Percentiles rank a stretch among this genome's conserved stretches.
Conservation (phyloP, 2,888 invertebrate species). For the Heliothis peltigera region DNA sequence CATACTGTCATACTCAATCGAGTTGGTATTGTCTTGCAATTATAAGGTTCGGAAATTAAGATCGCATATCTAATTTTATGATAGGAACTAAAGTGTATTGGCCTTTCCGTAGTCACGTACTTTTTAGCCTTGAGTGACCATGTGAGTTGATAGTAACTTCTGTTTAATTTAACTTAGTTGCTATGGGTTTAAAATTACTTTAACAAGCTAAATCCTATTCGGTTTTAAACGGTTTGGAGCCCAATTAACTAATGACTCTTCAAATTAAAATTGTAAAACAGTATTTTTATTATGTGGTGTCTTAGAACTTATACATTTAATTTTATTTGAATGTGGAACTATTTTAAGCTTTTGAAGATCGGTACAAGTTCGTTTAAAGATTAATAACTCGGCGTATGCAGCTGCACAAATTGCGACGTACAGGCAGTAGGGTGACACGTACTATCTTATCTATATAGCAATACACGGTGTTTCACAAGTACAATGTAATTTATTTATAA, state of each 20-base stretch:
- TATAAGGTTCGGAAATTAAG: constrained; percentile 31
- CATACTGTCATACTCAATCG: constrained; percentile 28
- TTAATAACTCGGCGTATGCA: not conserved
- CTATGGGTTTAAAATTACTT: constrained; percentile 5
- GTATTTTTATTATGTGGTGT: constrained; percentile 9
- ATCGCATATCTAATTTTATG: constrained; percentile 39
- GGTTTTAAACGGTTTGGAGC: constrained; percentile 25
- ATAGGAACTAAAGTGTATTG: constrained; percentile 22
- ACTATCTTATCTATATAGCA: too few species aligned
- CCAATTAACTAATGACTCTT: constrained; percentile 21
- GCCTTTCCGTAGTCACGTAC: constrained; percentile 30
- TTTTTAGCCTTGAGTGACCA: constrained; percentile 36
- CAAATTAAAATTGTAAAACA: constrained; percentile 17
- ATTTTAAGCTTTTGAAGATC: not conserved
- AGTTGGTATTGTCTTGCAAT: constrained; percentile 23
- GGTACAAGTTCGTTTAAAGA: not conserved
- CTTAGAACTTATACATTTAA: not conserved
- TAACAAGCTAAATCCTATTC: constrained; percentile 15
- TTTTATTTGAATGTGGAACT: not conserved
- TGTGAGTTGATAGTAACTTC: constrained; percentile 18
- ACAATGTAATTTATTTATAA: not conserved
- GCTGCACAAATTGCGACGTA: not conserved
- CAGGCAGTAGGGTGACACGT: too few species aligned
- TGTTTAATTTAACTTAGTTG: constrained; percentile 25
- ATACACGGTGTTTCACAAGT: not conserved